Evolutionary conservation across 1,140 invertebrate species (phyloP), one percentile per base, ranked within the genome.

Genomic region (Cherax destructor): DNA sequence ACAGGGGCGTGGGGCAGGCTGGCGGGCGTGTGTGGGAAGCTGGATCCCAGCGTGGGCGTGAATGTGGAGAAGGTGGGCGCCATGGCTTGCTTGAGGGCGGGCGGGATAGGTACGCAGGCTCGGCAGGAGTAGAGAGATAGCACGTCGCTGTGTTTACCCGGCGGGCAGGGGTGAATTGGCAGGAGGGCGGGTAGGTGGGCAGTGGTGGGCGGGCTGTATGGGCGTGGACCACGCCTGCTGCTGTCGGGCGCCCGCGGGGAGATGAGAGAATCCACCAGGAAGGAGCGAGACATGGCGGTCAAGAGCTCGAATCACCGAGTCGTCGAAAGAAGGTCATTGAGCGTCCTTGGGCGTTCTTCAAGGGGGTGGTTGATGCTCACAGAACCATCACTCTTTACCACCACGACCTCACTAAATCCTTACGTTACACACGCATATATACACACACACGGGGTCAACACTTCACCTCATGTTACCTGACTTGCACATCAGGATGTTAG

Each of bases 201-300:
- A 52, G 16, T 78, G 49, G 83, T 30, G 83, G 91, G 83, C 74
- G 87, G 87, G 72, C 87, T 79, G 81, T 89, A 85, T 56, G 72
- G 21, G 56, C 88, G 50, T 41, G 77, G 77, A 13, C 30, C 59
- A 81, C 87, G 59, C 49, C 81, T 56, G 50, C 30, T 86, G 78
- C 83, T 21, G 13, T 88, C 83, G 11, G 87, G 47, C 52, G 65
- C 21, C 6, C 81, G 85, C 1, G 92, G 90, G 52, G 91, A 87
- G 49, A 94, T 93, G 61, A 94, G 93, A 21, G 93, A 93, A 85
- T 94, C 93, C 72, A 94, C 93, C 61, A 93, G 92, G 89, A 94
- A 94, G 52, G 93, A 94, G 50, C 93, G 93, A 52, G 93, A 94
- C 93, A 93, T 93, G 30, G 30, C 30, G 30, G 30, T 41, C 30